These are phyloP conservation scores for Drosophila ambigua DNA, from an alignment of 1,140 invertebrate species.

Conservation along the genomic window DNA sequence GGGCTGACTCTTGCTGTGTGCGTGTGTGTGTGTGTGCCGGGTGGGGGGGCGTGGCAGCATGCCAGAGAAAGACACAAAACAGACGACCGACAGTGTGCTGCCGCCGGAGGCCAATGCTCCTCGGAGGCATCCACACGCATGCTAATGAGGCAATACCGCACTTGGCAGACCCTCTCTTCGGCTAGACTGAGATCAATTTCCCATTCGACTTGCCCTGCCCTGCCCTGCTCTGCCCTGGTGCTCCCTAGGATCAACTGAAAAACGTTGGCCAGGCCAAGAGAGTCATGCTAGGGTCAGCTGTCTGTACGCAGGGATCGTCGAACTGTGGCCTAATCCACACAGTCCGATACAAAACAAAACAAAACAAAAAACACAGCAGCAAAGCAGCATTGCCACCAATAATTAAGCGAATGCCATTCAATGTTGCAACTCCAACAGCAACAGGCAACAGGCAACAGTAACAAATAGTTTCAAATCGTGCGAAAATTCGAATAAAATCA, in stretches of 20 bases:
- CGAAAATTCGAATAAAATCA: slow-evolving; percentile 48
- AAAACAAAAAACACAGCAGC: slow-evolving; percentile 29
- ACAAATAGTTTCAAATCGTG: slow-evolving; percentile 25
- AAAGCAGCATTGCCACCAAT: no score
- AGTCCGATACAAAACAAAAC: slow-evolving; percentile 1
- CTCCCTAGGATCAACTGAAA: not conserved
- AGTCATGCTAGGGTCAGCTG: not conserved
- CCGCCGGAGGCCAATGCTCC: slow-evolving; percentile 62
- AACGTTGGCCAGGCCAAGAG: no score
- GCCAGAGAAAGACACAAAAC: slow-evolving; percentile 22
- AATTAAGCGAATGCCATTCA: slow-evolving; percentile 10
- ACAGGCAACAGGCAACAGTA: not conserved
- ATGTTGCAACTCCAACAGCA: slow-evolving; percentile 27
- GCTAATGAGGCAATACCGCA: slow-evolving; percentile 53
- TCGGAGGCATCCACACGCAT: slow-evolving; percentile 44
- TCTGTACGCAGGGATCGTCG: not conserved
- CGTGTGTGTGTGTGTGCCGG: slow-evolving; percentile 7
- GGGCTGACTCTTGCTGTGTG: slow-evolving; percentile 4
- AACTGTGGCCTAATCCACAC: slow-evolving; percentile 3
- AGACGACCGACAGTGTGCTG: slow-evolving; percentile 10
- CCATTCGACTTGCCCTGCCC: not conserved
- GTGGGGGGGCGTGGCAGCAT: slow-evolving; percentile 27
- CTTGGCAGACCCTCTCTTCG: slow-evolving; percentile 13
- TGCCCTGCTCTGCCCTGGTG: not conserved
- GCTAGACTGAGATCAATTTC: not conserved